Conservation (phyloP, 2,797 vertebrate species). For the Dendrocincla fuliginosa region DNA sequence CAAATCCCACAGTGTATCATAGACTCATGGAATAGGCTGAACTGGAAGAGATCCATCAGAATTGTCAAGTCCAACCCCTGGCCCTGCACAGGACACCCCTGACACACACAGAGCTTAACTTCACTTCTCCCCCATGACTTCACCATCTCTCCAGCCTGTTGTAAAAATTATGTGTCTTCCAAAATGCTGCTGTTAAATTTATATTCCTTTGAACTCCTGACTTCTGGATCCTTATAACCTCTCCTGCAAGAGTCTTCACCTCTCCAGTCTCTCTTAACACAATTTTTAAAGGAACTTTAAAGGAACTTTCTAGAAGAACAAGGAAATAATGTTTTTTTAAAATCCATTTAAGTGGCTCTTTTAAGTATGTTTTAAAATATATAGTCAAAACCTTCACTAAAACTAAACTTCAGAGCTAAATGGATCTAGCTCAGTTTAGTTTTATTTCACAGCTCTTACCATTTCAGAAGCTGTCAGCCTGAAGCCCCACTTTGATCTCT, state of each 20-base stretch:
- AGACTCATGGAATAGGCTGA: not conserved
- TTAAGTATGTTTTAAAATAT: not conserved
- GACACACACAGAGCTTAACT: not conserved
- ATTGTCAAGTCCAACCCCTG: not conserved
- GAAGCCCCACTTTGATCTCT: not conserved
- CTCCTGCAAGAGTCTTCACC: not conserved
- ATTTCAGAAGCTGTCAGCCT: not conserved
- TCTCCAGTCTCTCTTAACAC: not conserved
- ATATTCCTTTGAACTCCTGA: not conserved
- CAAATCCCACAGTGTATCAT: rapidly evolving
- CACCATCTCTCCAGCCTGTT: not conserved
- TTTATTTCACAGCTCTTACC: not conserved
- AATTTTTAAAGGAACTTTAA: not conserved
- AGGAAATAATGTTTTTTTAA: not conserved
- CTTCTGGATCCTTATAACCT: not conserved
- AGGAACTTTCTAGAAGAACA: not conserved
- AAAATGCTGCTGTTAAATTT: not conserved
- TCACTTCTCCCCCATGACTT: not conserved
- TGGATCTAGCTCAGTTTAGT: not conserved
- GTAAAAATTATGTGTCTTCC: not conserved
- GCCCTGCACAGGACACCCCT: not conserved
- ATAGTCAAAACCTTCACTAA: not conserved
- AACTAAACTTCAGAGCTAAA: not conserved
- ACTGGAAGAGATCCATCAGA: not conserved
- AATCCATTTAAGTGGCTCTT: not conserved